phyloP scores from a whole-genome alignment of 2,888 invertebrate species.

The Aphelenchoides bicaudatus region DNA sequence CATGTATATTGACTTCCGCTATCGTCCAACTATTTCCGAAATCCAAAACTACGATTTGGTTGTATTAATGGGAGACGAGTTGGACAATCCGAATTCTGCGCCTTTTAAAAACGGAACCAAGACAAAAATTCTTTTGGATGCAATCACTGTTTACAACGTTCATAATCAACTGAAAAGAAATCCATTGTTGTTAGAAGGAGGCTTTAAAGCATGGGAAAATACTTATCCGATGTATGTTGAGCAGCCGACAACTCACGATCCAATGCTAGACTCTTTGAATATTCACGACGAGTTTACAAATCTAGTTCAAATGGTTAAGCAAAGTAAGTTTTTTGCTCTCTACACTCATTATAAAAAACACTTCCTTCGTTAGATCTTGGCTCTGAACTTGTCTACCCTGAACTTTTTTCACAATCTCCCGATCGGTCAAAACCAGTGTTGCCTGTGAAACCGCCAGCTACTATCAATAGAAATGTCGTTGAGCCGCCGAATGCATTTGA shows the following conservation, averaged over 20 bases:
- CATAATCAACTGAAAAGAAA: conserved; percentile 22
- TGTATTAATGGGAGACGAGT: conserved; percentile 46
- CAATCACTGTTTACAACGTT: conserved; percentile 28
- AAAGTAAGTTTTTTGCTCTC: conserved; percentile 4
- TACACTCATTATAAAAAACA: no score
- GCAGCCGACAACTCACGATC: not conserved
- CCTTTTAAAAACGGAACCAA: conserved; percentile 13
- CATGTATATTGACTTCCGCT: not conserved
- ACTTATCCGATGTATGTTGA: conserved; percentile 21
- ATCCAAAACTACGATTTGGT: conserved; percentile 35
- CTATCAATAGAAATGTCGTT: not conserved
- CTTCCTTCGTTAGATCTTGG: no score
- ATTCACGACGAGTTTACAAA: not conserved
- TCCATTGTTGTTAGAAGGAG: conserved; percentile 49
- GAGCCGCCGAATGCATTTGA: not conserved
- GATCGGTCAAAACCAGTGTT: no score
- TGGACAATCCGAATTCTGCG: conserved; percentile 14
- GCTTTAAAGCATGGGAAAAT: conserved; percentile 44
- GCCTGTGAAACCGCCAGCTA: not conserved
- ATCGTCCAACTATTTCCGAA: not conserved
- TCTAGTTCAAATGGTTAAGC: not conserved
- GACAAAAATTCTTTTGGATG: conserved; percentile 26
- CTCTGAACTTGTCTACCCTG: no score
- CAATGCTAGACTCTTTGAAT: not conserved
- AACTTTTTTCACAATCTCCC: conserved; percentile 9